These are phyloP conservation scores for Drosophila auraria DNA, from an alignment of 1,140 invertebrate species.

Conservation along the genomic window DNA sequence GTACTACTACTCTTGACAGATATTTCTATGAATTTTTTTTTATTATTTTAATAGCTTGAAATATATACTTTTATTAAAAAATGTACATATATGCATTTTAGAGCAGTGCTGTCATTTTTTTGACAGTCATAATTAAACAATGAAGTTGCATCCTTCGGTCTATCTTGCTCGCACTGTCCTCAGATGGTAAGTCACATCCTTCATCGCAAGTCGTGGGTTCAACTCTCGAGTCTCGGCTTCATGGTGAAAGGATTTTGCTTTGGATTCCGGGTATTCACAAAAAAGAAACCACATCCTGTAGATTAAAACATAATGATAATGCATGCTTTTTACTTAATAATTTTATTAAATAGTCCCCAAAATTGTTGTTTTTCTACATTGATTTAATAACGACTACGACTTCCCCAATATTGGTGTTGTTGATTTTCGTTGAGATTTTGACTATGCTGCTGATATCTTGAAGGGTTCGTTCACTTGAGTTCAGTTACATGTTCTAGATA, in stretches of 20 bases:
- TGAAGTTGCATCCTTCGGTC: no score
- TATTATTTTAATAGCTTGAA: no score
- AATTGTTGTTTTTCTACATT: slow-evolving; percentile 52
- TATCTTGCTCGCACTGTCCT: no score
- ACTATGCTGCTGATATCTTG: slow-evolving; percentile 45
- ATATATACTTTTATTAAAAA: no score
- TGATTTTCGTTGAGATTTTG: slow-evolving; percentile 36
- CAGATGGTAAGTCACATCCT: no score
- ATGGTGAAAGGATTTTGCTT: not conserved
- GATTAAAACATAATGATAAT: slow-evolving; percentile 1
- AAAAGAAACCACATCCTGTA: not conserved
- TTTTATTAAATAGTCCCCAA: slow-evolving; percentile 67
- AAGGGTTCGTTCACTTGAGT: slow-evolving; percentile 25
- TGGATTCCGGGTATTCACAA: not conserved
- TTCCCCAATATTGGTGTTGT: slow-evolving; percentile 56
- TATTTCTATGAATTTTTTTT: no score
- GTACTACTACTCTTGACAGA: no score
- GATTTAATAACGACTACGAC: slow-evolving; percentile 55
- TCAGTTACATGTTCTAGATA: slow-evolving; percentile 37
- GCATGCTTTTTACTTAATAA: slow-evolving; percentile 47
- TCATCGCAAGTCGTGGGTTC: no score
- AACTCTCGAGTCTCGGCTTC: not conserved
- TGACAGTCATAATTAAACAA: no score
- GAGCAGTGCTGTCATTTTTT: no score
- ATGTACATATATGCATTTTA: no score